Base-by-base conservation (phyloP, 2,113 vertebrate species). In the Eclectus roratus region DNA sequence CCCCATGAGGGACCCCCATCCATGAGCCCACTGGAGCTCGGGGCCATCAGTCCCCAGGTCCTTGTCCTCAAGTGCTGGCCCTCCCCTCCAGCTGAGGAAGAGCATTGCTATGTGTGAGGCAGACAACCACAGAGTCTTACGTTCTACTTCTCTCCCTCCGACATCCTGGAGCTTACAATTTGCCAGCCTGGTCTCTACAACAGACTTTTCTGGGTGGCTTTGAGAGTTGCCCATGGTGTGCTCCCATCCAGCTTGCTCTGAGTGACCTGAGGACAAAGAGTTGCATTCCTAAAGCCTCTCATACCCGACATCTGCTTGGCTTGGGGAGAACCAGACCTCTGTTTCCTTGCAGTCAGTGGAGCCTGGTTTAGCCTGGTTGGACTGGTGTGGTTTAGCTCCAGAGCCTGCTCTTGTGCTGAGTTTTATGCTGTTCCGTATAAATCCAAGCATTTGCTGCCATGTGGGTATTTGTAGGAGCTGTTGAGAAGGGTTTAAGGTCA, bases 381-480 rank as follows among this genome's bases (percentile, higher is more conserved):
- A 56, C 20, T 0, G 0, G 21, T 28, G 56, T 76, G 35, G 13
- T 88, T 80, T 47, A 61, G 19, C 33, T 63, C 49, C 0, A 2
- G 43, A 55, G 15, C 35, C 47, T 49, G 46, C 20, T 56, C 19
- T 55, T 43, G 9, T 17, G 2, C 37, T 16, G 35, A 46, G 24
- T 31, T 83, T 88, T 47, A 39, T 31, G 39, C 44, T 64, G 17
- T 33, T 69, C 74, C 56, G 43, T 65, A 27, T 24, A 60, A 82
- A 68, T n/a, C 18, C 52, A 60, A 35, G 14, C 27, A 25, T 43
- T 43, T 73, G 29, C 63, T 49, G 44, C 56, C 21, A 16, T 35
- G 33, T 35, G 56, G 33, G 56, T 35, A 58, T 35, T 35, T 24
- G 58, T 68, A 69, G 65, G 61, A 69, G 27, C 12, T 85, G 85